These are phyloP conservation scores for Nomada flava DNA, from an alignment of 2,888 invertebrate species.

Conservation along the genomic window DNA sequence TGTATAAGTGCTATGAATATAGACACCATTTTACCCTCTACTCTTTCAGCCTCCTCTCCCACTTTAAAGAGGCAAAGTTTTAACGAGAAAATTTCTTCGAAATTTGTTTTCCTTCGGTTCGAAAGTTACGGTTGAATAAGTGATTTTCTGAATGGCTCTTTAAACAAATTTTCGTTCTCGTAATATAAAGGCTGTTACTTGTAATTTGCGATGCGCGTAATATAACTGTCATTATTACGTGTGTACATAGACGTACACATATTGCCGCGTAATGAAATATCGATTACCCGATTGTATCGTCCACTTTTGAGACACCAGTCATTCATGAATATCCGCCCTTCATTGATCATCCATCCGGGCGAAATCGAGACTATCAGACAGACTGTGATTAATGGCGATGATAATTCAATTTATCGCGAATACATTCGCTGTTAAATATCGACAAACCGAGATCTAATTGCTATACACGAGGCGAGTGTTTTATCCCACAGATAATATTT, in stretches of 20 bases:
- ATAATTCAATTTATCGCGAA: slow-evolving; percentile 56
- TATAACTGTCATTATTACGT: not conserved
- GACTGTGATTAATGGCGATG: slow-evolving; percentile 61
- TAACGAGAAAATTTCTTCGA: slow-evolving; percentile 24
- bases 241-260: not conserved
- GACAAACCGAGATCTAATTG: slow-evolving; percentile 19
- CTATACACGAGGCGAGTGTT: not conserved
- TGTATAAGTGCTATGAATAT: slow-evolving; percentile 3
- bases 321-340: slow-evolving; percentile 32
- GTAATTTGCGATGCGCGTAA: not conserved
- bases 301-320: slow-evolving; percentile 35
- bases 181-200: not conserved
- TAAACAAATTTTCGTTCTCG: not conserved
- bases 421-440: slow-evolving; percentile 23
- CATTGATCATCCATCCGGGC: slow-evolving; percentile 30
- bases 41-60: not conserved
- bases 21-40: not conserved
- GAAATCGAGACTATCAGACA: slow-evolving; percentile 40
- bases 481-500: not conserved
- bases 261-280: not conserved
- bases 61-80: slow-evolving; percentile 36
- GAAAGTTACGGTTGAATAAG: slow-evolving; percentile 17
- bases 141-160: not conserved
- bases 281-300: slow-evolving; percentile 47
- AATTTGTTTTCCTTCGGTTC: not conserved